Evolutionary conservation across 2,888 invertebrate genomes (phyloP), one percentile per base, ranked within the genome.

Genomic region (Dione juno): DNA sequence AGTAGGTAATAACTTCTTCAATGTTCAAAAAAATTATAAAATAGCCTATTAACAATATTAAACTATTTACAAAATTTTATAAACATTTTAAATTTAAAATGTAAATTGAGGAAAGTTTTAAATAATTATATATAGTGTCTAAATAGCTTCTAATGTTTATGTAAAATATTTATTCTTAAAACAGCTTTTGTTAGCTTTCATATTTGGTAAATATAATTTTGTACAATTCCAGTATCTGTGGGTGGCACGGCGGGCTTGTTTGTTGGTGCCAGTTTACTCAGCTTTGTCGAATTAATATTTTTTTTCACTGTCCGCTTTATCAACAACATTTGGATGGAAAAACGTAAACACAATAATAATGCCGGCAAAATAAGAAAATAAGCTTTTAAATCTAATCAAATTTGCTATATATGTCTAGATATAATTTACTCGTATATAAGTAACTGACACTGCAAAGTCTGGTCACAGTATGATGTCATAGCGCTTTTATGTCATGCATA

Each of bases 191-290:
- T 61, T 57, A 28, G 28, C 5, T n/a, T 19, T 45, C n/a, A 16
- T 35, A 48, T 48, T 65, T 57, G 19, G 21, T 28, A 52, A 69
- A 58, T n/a, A 61, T 61, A 35, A 11, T 28, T 45, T 21, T 54
- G 69, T 71, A 41, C 48, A 54, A 69, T 84, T 89, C 66, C 83
- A 95, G 95, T 95, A 16, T 95, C 95, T 0, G 92, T 95, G 74
- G 95, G 95, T 7, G 95, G 95, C 50, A 95, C 95, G 3, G 94
- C 95, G 0, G 94, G 95, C 0, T 88, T 95, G 0, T 95, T 95
- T 80, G 94, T 95, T 14, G 95, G 95, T 13, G 95, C 95, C 11
- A 95, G 95, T 80, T 79, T 95, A n/a, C 86, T 95, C 0, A 95
- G 95, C 79, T 95, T 95, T 77, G 94, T 95, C 2, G 95, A 95